phyloP scores from a whole-genome alignment of 2,797 vertebrate species.

The Ctenochaetus hawaiiensis region DNA sequence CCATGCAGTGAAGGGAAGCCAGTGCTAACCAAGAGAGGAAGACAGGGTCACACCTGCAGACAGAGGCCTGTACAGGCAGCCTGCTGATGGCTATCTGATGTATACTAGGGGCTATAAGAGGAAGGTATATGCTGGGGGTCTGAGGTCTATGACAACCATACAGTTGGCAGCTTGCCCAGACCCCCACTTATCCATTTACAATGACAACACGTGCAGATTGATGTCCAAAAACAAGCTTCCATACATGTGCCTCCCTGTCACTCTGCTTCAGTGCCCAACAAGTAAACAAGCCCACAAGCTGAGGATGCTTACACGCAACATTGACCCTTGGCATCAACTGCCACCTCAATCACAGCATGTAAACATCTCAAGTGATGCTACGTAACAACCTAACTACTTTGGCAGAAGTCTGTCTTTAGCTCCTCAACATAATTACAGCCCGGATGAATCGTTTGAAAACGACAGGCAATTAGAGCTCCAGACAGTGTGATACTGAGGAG shows the following conservation, averaged over 20 bases:
- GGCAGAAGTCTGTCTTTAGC: constrained; percentile 71
- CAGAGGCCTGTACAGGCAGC: constrained; percentile 47
- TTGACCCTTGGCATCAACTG: constrained; percentile 31
- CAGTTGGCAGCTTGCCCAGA: constrained; percentile 47
- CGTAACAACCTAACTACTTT: constrained; percentile 42
- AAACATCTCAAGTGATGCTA: constrained; percentile 46
- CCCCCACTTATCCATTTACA: constrained; percentile 14
- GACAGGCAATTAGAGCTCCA: constrained; percentile 80
- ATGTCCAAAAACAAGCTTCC: constrained; percentile 15
- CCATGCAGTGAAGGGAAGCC: constrained; percentile 32
- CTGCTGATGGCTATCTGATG: constrained; percentile 58
- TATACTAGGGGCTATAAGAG: constrained; percentile 31
- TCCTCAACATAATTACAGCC: constrained; percentile 79
- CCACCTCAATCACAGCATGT: constrained; percentile 37
- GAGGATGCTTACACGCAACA: constrained; percentile 7
- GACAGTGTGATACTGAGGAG: constrained; percentile 66
- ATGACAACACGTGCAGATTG: constrained; percentile 32
- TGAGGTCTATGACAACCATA: constrained; percentile 17
- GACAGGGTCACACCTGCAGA: constrained; percentile 65
- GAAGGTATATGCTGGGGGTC: constrained; percentile 25
- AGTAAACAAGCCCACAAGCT: constrained; percentile 18
- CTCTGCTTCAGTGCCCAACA: constrained; percentile 13
- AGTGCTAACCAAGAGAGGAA: constrained; percentile 48
- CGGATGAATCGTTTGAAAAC: constrained; percentile 76
- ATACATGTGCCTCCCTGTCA: background rate